Base-by-base conservation (phyloP, 2,113 vertebrate genomes). In the Lepus europaeus region DNA sequence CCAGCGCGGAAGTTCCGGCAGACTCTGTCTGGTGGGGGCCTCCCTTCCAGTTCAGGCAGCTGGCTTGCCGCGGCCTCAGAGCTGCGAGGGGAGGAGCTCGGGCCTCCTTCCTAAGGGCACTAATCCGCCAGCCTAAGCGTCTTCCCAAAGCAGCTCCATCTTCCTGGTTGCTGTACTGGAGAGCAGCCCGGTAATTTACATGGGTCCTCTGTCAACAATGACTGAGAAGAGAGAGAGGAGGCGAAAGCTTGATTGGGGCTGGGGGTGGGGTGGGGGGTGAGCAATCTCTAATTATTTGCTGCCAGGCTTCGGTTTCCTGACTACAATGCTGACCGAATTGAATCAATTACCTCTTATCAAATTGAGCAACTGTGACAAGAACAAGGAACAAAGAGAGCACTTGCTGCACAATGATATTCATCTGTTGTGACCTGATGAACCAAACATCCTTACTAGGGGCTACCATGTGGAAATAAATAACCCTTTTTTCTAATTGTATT, bases 261-360 rank as follows among this genome's bases (percentile, higher is more conserved):
- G 56, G 17, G 72, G 39, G 20, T 2, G 7, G 59, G 7, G 11
- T 14, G 9, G 56, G 17, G 72, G n/a, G 20, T 59, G 11, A 33
- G 23, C 3, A 56, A 19, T 79, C 23, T 72, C 12, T 39, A 66
- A 17, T 9, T 53, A 80, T 72, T 73, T 25, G 29, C 63, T 51
- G 39, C 49, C 45, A 73, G 63, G 94, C 74, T 92, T 87, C 70
- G 63, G 68, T 80, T 92, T 70, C 85, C 88, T 68, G 68, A 92
- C 16, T 45, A 66, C 49, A 80, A 17, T 84, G 84, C 63, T 88
- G 93, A 94, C 53, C 93, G 66, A 87, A 88, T 85, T 87, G 74
- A 90, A 97, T 95, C 86, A 86, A 96, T 92, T 90, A 82, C 78
- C 33, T 82, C 72, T 88, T 81, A 95, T 89, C 90, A 96, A 96